Evolutionary conservation across 2,888 invertebrate genomes (phyloP).

Genomic region (Amorpha juglandis): DNA sequence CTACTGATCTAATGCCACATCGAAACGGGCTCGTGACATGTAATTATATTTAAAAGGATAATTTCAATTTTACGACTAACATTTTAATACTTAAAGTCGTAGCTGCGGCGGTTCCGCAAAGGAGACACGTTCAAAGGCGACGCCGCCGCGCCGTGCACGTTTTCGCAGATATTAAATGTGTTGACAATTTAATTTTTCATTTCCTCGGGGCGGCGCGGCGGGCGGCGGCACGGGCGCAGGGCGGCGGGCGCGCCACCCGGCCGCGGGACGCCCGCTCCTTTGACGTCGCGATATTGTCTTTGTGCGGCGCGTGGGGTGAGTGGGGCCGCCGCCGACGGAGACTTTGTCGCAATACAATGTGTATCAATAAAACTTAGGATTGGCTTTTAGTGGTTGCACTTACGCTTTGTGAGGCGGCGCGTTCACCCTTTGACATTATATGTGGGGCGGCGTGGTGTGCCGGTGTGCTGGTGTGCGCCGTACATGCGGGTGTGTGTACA

Average conservation of each 20-base stretch:
- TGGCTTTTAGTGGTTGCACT: slow-evolving; percentile 85
- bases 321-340: slow-evolving; percentile 77
- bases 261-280: slow-evolving; percentile 73
- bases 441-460: slow-evolving; percentile 59
- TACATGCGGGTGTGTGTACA: slow-evolving; percentile 48
- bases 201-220: slow-evolving; percentile 79
- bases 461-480: slow-evolving; percentile 44
- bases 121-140: slow-evolving; percentile 79
- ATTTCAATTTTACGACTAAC: slow-evolving; percentile 81
- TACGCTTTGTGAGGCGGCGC: slow-evolving; percentile 83
- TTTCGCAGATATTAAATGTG: slow-evolving; percentile 85
- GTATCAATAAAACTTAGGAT: slow-evolving; percentile 85
- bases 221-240: slow-evolving; percentile 55
- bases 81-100: slow-evolving; percentile 81
- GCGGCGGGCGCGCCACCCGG: slow-evolving; percentile 61
- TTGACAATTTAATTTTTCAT: slow-evolving; percentile 85
- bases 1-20: slow-evolving; percentile 81
- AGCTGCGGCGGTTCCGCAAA: slow-evolving; percentile 74
- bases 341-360: slow-evolving; percentile 85
- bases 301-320: slow-evolving; percentile 81
- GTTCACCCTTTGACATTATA: slow-evolving; percentile 84
- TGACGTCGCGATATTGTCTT: slow-evolving; percentile 85
- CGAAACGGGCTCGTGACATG: slow-evolving; percentile 75
- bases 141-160: slow-evolving; percentile 81
- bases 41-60: slow-evolving; percentile 82